phyloP scores from a whole-genome alignment of 53 echinoderm and acorn worm genomes.

The Patiria pectinifera region DNA sequence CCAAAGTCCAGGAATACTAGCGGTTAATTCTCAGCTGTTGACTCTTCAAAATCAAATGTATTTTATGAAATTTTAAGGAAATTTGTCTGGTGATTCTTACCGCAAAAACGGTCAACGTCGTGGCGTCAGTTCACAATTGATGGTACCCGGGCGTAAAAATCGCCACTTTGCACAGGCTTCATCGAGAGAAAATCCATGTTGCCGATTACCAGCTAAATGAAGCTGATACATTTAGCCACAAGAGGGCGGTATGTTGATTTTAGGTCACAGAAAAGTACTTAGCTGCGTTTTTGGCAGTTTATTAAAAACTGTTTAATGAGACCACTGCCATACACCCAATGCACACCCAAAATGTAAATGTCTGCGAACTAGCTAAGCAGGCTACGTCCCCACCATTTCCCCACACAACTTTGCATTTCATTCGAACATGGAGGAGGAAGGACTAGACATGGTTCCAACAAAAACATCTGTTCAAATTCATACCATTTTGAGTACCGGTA shows the following conservation, averaged over 20 bases:
- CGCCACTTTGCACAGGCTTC: background rate
- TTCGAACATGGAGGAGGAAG: too few species aligned
- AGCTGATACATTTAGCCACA: background rate
- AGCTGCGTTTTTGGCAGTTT: too few species aligned
- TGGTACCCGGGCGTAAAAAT: constrained; percentile 27
- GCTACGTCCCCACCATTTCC: too few species aligned
- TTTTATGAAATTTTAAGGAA: constrained; percentile 28
- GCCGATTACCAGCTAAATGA: constrained; percentile 42
- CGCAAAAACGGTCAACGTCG: constrained; percentile 43
- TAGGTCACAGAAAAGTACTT: background rate
- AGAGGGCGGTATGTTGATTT: constrained; percentile 31
- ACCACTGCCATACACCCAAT: too few species aligned
- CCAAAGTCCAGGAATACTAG: constrained; percentile 5
- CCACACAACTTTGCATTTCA: too few species aligned
- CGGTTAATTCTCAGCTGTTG: background rate
- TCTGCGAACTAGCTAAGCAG: too few species aligned
- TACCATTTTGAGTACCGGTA: too few species aligned
- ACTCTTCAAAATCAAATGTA: background rate
- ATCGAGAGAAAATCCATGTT: background rate
- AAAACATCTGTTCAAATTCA: too few species aligned
- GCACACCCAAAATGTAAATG: too few species aligned
- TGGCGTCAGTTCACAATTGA: constrained; percentile 60
- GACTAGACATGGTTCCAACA: too few species aligned
- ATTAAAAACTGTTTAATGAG: too few species aligned
- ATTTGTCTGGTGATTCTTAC: constrained; percentile 21